phyloP scores from a whole-genome alignment of 2,888 invertebrate genomes.

The Ochropleura leucogaster region DNA sequence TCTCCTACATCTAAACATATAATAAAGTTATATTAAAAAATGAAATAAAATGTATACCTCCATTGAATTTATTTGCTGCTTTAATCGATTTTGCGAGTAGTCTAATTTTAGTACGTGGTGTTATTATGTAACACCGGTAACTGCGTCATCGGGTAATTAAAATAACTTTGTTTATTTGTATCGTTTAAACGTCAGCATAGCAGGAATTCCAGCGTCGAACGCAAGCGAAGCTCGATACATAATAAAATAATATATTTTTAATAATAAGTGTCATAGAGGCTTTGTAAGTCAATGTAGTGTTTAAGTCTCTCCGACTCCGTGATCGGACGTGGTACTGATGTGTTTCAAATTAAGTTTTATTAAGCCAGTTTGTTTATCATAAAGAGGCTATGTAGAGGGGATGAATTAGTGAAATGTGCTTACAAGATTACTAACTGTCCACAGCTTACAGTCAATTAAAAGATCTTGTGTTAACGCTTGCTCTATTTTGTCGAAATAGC shows the following conservation, averaged over 20 bases:
- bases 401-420: background rate
- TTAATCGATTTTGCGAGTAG: background rate
- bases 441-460: background rate
- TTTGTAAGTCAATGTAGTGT: slow-evolving; percentile 25
- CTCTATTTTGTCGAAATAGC: background rate
- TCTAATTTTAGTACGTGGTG: background rate
- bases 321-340: background rate
- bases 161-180: background rate
- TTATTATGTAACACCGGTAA: background rate
- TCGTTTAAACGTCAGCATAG: background rate
- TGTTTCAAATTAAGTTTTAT: background rate
- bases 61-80: too few relatives aligned
- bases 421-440: background rate
- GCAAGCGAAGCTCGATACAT: background rate
- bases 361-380: background rate
- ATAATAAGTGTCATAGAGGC: slow-evolving; percentile 2
- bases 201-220: slow-evolving; percentile 10
- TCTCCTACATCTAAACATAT: background rate
- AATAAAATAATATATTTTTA: slow-evolving; percentile 17
- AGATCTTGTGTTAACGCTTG: background rate
- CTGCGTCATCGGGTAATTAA: background rate
- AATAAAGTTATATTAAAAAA: background rate
- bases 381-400: background rate
- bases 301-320: slow-evolving; percentile 12
- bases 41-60: too few relatives aligned